These are phyloP conservation scores for Gulo gulo DNA, from an alignment of 2,113 vertebrate genomes.

Conservation along the genomic window DNA sequence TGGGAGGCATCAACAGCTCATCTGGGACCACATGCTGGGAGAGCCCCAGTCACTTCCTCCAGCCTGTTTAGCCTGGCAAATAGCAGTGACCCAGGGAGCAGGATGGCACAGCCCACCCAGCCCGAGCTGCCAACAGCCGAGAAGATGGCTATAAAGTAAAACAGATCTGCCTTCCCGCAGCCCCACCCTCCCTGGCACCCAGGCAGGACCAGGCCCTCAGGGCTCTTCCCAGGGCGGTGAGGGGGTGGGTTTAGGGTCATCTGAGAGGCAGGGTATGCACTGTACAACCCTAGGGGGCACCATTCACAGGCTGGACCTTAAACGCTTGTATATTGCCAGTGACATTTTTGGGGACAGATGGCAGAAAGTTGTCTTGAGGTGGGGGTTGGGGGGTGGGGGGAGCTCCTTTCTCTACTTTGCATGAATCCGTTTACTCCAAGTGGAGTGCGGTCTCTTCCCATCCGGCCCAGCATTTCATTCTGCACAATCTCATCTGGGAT, in stretches of 20 bases:
- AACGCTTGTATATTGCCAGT: fast-evolving
- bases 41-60: slow-evolving; percentile 52
- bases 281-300: background rate
- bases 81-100: background rate
- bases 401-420: background rate
- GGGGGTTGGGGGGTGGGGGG: background rate
- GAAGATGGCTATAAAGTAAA: background rate
- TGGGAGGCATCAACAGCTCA: slow-evolving; percentile 70
- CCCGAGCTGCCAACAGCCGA: background rate
- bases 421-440: background rate
- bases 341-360: background rate
- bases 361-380: background rate
- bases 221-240: background rate
- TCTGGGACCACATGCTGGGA: background rate
- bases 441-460: background rate
- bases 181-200: background rate
- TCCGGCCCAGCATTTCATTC: background rate
- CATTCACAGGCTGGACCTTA: background rate
- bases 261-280: background rate
- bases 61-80: slow-evolving; percentile 54
- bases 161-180: background rate
- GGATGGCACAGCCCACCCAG: slow-evolving; percentile 10
- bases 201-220: background rate
- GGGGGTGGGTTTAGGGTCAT: background rate
- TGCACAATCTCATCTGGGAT: background rate